phyloP scores from a whole-genome alignment of 2,888 invertebrate species.

The Philaethria dido region DNA sequence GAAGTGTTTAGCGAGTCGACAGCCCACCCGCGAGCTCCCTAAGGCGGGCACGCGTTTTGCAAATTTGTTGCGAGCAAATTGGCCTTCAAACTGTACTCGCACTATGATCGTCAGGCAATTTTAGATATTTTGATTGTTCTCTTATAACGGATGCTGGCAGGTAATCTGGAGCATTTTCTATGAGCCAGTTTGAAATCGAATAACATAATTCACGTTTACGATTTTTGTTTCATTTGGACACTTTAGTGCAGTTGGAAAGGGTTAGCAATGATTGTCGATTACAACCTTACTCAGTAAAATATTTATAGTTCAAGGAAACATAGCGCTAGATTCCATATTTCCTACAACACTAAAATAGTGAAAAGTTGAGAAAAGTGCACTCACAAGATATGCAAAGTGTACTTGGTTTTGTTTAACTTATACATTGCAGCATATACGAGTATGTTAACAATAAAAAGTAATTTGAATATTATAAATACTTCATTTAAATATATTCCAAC shows the following conservation, averaged over 20 bases:
- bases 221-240: neutral
- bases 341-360: too few species aligned
- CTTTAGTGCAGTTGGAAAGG: neutral
- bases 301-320: neutral
- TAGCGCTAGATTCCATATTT: neutral
- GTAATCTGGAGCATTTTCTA: conserved; percentile 25
- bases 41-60: conserved; percentile 71
- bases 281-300: neutral
- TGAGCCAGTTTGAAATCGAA: conserved; percentile 7
- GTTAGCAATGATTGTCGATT: too few species aligned
- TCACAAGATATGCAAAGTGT: too few species aligned
- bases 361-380: too few species aligned
- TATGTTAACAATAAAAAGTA: neutral
- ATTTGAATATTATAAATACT: conserved; percentile 1
- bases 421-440: neutral
- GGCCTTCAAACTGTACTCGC: conserved; percentile 61
- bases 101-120: conserved; percentile 56
- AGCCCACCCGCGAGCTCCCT: conserved; percentile 73
- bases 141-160: conserved; percentile 45
- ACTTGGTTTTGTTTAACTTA: too few species aligned
- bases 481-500: neutral
- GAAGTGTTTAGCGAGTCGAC: conserved; percentile 62
- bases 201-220: neutral
- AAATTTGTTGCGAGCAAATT: conserved; percentile 52
- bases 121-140: conserved; percentile 44